Evolutionary conservation across 2,888 invertebrate species (phyloP).

Genomic region (Archips xylosteana): DNA sequence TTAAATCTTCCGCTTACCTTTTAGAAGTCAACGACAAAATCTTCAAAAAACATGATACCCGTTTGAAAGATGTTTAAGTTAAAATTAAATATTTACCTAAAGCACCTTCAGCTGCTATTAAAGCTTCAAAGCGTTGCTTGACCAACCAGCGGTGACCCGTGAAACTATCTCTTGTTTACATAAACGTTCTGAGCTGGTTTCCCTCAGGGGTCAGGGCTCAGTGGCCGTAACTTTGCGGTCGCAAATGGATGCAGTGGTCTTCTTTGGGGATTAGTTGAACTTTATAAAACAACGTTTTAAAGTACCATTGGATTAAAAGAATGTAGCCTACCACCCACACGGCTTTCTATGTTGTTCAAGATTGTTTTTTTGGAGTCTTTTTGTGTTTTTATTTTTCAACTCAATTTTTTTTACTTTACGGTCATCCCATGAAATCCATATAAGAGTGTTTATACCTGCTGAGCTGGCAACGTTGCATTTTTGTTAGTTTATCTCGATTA

Average conservation of each 20-base stretch:
- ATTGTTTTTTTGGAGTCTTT: too few species aligned
- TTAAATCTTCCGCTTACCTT: too few species aligned
- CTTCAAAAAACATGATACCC: slow-evolving; percentile 18
- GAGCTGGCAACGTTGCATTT: too few species aligned
- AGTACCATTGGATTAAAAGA: neutral
- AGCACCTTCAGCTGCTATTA: slow-evolving; percentile 19
- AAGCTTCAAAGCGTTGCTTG: slow-evolving; percentile 30
- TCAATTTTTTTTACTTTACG: too few species aligned
- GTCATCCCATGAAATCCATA: too few species aligned
- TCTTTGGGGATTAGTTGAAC: neutral
- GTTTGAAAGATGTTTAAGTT: slow-evolving; percentile 20
- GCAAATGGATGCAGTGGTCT: slow-evolving; percentile 19
- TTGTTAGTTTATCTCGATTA: too few species aligned
- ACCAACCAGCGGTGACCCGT: slow-evolving; percentile 4
- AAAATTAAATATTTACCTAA: slow-evolving; percentile 31
- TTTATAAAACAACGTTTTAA: slow-evolving; percentile 2
- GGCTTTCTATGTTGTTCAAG: too few species aligned
- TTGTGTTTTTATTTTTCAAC: too few species aligned
- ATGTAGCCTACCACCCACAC: too few species aligned
- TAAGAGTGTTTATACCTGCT: too few species aligned
- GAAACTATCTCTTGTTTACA: slow-evolving; percentile 20
- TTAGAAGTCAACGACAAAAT: neutral
- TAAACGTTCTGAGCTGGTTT: neutral
- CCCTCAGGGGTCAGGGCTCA: slow-evolving; percentile 6
- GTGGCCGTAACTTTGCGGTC: slow-evolving; percentile 14